These are phyloP conservation scores for Papilio polyxenes DNA, from an alignment of 1,140 invertebrate species.

Conservation along the genomic window DNA sequence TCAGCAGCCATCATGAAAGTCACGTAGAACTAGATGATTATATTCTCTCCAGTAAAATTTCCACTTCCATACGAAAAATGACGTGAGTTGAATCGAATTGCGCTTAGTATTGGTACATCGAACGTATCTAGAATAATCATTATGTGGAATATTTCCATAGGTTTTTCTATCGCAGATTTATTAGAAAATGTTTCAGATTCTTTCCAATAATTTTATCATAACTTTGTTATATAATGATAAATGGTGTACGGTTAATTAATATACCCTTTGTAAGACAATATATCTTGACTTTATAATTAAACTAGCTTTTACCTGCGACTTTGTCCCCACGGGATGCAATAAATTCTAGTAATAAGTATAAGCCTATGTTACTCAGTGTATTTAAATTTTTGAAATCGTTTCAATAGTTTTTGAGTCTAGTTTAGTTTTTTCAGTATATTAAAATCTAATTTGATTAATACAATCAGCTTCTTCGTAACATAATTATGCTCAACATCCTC, in stretches of 20 bases:
- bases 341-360: too few species aligned
- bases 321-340: too few species aligned
- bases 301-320: too few species aligned
- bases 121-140: conserved; percentile 37
- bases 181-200: conserved; percentile 24
- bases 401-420: too few species aligned
- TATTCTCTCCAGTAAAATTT: conserved; percentile 51
- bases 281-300: not conserved
- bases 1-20: conserved; percentile 46
- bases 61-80: conserved; percentile 47
- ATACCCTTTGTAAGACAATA: not conserved
- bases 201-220: conserved; percentile 22
- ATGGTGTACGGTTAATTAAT: not conserved
- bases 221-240: conserved; percentile 5
- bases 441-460: too few species aligned
- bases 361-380: too few species aligned
- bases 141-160: conserved; percentile 26
- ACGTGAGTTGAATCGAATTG: conserved; percentile 37
- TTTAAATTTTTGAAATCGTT: too few species aligned
- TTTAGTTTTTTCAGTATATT: too few species aligned
- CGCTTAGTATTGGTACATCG: conserved; percentile 38
- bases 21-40: conserved; percentile 48
- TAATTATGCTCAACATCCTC: not conserved
- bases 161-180: conserved; percentile 33
- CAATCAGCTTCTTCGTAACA: not conserved